Evolutionary conservation across 2,888 invertebrate species (phyloP).

Genomic region (Didymodactylos carnosus): DNA sequence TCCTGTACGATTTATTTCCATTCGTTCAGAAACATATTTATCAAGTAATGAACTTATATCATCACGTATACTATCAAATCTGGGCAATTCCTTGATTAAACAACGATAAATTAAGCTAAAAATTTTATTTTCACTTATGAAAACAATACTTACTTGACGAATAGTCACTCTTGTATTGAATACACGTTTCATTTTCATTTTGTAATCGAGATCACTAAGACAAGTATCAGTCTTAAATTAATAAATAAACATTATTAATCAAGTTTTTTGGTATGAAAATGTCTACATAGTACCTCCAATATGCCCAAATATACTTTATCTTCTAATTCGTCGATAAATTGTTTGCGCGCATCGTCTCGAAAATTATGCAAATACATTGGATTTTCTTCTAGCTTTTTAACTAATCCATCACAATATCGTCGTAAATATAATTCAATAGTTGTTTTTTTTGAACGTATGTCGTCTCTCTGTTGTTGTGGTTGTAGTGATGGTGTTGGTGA

Average conservation of each 20-base stretch:
- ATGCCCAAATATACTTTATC: not conserved
- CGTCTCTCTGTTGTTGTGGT: not conserved
- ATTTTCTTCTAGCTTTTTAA: not conserved
- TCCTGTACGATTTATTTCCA: not conserved
- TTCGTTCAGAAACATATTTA: not conserved
- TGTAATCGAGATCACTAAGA: not conserved
- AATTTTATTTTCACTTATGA: too few relatives aligned
- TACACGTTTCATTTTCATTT: not conserved
- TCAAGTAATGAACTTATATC: not conserved
- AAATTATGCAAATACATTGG: not conserved
- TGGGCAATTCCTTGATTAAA: not conserved
- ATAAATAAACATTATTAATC: not conserved
- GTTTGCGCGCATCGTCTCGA: not conserved
- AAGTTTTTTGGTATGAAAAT: not conserved
- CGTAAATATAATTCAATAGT: not conserved
- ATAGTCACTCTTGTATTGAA: not conserved
- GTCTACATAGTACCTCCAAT: not conserved
- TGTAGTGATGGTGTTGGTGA: not conserved
- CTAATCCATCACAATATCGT: not conserved
- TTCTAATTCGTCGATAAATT: not conserved
- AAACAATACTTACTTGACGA: not conserved
- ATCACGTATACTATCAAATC: not conserved
- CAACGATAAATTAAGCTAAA: too few relatives aligned
- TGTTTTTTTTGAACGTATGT: too few relatives aligned
- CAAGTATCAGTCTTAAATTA: not conserved